Base-by-base conservation (phyloP, 2,888 invertebrate genomes). In the Cecidostiba fungosa region DNA sequence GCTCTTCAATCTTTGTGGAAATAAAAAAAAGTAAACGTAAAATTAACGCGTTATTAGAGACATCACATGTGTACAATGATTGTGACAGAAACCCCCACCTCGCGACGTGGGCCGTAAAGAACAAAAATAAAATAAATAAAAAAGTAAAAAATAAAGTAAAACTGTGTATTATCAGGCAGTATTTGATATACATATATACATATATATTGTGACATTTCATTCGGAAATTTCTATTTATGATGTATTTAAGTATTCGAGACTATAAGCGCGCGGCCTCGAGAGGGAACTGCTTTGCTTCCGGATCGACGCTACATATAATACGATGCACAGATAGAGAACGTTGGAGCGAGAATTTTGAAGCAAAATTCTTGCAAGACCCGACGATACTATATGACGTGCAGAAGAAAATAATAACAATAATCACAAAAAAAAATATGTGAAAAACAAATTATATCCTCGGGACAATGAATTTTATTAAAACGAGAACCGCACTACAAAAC, bases 91-190 rank as follows among this genome's bases (percentile, higher is more conserved):
- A 36, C 23, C 43, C 66, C 72, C 72, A 10, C 72, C 43, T 43
- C 29, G 62, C 47, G 82, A 26, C 32, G 50, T 70, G 82, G 69
- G 80, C 39, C 16, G 43, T 62, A 50, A 43, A 62, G 74, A 82
- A 85, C 39, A 80, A 77, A 81, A 74, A 43, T 79, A 77, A 54
- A 54, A 69, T 36, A 32, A 74, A 74, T 39, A 80, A 77, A 69
- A 76, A 73, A 59, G 62, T 73, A 59, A 83, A 77, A 66, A 74
- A 76, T 32, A 69, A 43, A 59, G 47, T 39, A 81, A 84, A 81
- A 78, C n/a, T 84, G 78, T 82, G 85, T 83, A 80, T 80, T 79
- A 73, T 79, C 76, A 39, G 86, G 85, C 86, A 87, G 86, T 87
- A 82, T 87, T 82, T 87, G 85, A 83, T 82, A 79, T 84, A 59